Evolutionary conservation across 2,888 invertebrate species (phyloP).

Genomic region (Abscondita cerata): DNA sequence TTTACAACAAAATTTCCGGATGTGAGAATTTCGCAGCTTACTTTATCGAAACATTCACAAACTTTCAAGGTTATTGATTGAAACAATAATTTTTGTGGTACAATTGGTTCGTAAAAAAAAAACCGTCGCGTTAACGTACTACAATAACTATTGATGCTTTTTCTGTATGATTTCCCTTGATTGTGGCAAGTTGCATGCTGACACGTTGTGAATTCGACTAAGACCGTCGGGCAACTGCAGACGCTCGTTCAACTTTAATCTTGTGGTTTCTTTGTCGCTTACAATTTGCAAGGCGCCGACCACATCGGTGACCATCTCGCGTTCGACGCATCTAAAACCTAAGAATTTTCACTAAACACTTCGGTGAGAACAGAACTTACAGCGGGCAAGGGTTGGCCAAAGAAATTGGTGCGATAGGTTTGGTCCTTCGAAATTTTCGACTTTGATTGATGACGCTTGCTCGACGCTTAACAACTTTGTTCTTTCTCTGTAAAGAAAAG

Average conservation of each 20-base stretch:
- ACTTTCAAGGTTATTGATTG: too few relatives aligned
- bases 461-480: too few relatives aligned
- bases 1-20: too few relatives aligned
- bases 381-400: constrained; percentile 62
- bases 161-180: constrained; percentile 61
- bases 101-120: background rate
- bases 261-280: constrained; percentile 52
- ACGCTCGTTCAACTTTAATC: constrained; percentile 49
- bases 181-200: constrained; percentile 61
- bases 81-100: too few relatives aligned
- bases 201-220: constrained; percentile 60
- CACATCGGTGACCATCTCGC: constrained; percentile 61
- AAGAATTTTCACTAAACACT: background rate
- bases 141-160: constrained; percentile 55
- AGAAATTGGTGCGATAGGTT: constrained; percentile 54
- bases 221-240: constrained; percentile 53
- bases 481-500: too few relatives aligned
- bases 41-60: too few relatives aligned
- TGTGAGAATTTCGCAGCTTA: too few relatives aligned
- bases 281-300: constrained; percentile 59
- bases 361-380: constrained; percentile 49
- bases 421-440: constrained; percentile 53
- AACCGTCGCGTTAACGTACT: too few relatives aligned
- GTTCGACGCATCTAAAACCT: constrained; percentile 59
- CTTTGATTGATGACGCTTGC: constrained; percentile 22